Evolutionary conservation across 2,797 vertebrate genomes (phyloP).

Genomic region (Periparus ater): DNA sequence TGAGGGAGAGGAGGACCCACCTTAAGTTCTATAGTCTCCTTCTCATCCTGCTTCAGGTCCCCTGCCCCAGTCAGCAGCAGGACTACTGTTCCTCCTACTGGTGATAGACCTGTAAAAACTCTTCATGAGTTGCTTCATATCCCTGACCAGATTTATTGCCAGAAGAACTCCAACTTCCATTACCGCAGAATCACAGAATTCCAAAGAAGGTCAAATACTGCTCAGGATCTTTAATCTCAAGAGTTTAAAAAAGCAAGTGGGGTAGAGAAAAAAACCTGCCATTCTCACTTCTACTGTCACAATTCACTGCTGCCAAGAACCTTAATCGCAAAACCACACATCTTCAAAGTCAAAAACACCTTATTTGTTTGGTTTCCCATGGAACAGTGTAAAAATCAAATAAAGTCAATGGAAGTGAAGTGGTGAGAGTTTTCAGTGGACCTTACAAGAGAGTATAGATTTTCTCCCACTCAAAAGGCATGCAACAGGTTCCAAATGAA

Average conservation of each 20-base stretch:
- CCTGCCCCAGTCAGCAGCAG: background rate
- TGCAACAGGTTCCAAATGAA: background rate
- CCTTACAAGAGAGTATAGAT: background rate
- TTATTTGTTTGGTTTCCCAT: background rate
- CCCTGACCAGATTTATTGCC: background rate
- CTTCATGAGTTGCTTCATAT: background rate
- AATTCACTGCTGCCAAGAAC: background rate
- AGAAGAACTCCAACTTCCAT: background rate
- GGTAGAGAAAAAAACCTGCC: background rate
- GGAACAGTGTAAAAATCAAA: background rate
- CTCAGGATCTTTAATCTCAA: background rate
- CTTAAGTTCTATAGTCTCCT: background rate
- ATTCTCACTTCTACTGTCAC: background rate
- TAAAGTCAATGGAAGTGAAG: background rate
- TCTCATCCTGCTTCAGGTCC: background rate
- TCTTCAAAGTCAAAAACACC: background rate
- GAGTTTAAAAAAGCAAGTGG: background rate
- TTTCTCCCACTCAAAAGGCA: background rate
- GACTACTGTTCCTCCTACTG: background rate
- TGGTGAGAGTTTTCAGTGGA: background rate
- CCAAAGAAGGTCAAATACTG: background rate
- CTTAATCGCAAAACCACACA: background rate
- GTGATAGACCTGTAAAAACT: background rate
- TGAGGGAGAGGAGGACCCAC: background rate
- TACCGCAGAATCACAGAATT: background rate